Evolutionary conservation across 2,113 vertebrate species (phyloP).

Genomic region (Murina feae): DNA sequence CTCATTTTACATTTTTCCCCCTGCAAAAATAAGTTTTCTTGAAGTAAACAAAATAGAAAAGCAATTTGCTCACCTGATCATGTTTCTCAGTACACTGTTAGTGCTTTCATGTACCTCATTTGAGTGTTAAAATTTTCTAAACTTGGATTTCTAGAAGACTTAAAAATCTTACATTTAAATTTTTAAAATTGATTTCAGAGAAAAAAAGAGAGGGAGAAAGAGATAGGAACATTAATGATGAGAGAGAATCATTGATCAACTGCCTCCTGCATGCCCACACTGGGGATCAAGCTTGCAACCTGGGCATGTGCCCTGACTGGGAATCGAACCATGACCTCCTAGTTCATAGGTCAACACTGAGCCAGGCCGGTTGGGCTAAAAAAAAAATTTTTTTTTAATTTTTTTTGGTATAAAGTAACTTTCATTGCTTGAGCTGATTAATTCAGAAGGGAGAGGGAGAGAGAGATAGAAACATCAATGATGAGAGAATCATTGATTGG

Average conservation of each 20-base stretch:
- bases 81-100: neutral
- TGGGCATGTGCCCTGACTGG: too few species aligned
- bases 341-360: too few species aligned
- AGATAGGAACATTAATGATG: too few species aligned
- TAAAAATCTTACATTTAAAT: neutral
- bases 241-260: too few species aligned
- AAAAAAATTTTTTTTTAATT: too few species aligned
- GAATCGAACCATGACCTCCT: too few species aligned
- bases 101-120: neutral
- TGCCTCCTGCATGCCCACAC: too few species aligned
- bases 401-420: neutral
- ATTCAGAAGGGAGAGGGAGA: neutral
- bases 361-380: too few species aligned
- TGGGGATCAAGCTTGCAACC: too few species aligned
- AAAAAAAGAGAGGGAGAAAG: too few species aligned
- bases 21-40: slow-evolving; percentile 32
- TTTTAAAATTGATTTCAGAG: neutral
- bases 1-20: slow-evolving; percentile 25
- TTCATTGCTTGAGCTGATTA: neutral
- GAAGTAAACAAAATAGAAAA: slow-evolving; percentile 33
- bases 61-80: slow-evolving; percentile 6
- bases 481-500: too few species aligned
- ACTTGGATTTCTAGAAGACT: neutral
- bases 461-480: too few species aligned
- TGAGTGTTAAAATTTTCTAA: slow-evolving; percentile 35